Evolutionary conservation across 1,140 invertebrate species (phyloP), one percentile per base, ranked within the genome.

Genomic region (Solenopsis fugax): DNA sequence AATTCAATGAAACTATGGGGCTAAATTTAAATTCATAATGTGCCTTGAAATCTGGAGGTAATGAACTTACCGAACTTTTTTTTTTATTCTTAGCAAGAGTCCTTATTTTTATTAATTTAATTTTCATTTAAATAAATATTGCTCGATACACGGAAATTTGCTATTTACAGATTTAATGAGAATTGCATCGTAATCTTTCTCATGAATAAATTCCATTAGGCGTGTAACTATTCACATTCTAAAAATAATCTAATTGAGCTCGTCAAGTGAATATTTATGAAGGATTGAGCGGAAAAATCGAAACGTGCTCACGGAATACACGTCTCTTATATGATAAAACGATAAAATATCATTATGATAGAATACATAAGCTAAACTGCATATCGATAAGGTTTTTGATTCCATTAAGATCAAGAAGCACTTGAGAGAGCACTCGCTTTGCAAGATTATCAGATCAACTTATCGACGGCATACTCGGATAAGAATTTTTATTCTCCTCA

Each of bases 311-410:
- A 1, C 48, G 29, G 1, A 37, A 64, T 9, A 24, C 13, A 41
- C 16, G 37, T 29, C 24, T 73, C 41, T 48, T 62, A 18, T 21
- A 29, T 37, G 67, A 84, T 84, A 84, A 84, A 73, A n/a, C 29
- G 56, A 62, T 50, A 60, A 84, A 84, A 50, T 62, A 84, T 71
- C 37, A 45, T 75, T n/a, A 24, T 18, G 41, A 60, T 60, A 37
- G 29, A 80, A 62, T 2, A 54, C 48, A 67, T 54, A 50, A 60
- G 56, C 10, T 34, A 62, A 84, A 13, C 45, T 16, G 13, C 21
- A 29, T n/a, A n/a, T 48, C 69, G 54, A 84, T 84, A 84, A 84
- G 41, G 34, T 75, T 84, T 65, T 60, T n/a, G 37, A 81, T 81
- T 72, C 41, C 41, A 81, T 45, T 18, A 48, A 71, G 77, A 34